Percentiles rank a stretch among this genome's conserved stretches.
These are phyloP conservation scores for Allygus modestus DNA, from an alignment of 2,888 invertebrate species.

Conservation along the genomic window DNA sequence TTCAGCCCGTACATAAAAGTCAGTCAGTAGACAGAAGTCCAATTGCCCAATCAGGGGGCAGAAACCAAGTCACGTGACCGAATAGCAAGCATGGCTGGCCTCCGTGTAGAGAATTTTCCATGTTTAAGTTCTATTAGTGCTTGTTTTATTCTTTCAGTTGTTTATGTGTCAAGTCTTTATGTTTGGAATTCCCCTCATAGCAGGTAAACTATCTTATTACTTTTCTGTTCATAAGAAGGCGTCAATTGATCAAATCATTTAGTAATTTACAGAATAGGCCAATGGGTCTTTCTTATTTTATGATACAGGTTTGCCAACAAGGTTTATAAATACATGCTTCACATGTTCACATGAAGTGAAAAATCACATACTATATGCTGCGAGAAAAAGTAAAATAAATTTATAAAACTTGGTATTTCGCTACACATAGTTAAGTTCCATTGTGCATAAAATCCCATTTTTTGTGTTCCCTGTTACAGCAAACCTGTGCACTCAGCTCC, in stretches of 20 bases:
- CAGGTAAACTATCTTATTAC: conserved; percentile 77
- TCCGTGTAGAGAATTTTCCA: conserved; percentile 49
- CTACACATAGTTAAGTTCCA: no score
- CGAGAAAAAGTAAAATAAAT: no score
- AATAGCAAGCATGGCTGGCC: conserved; percentile 71
- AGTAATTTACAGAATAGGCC: not conserved
- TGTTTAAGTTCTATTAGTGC: conserved; percentile 74
- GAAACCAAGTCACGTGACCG: conserved; percentile 73
- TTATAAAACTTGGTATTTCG: no score
- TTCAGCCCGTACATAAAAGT: conserved; percentile 1
- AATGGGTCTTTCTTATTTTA: not conserved
- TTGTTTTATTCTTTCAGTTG: conserved; percentile 86
- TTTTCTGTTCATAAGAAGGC: no score
- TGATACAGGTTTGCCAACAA: not conserved
- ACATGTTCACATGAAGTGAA: no score
- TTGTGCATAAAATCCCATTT: no score
- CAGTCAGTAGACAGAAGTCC: conserved; percentile 76
- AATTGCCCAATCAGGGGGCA: conserved; percentile 70
- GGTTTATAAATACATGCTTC: no score
- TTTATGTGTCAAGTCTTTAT: conserved; percentile 93
- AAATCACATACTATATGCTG: no score
- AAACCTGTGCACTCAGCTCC: no score
- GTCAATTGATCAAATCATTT: not conserved
- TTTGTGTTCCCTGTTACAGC: no score
- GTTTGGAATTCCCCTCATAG: conserved; percentile 88